Base-by-base conservation (phyloP, 1,140 invertebrate genomes). In the Brachionus manjavacas region DNA sequence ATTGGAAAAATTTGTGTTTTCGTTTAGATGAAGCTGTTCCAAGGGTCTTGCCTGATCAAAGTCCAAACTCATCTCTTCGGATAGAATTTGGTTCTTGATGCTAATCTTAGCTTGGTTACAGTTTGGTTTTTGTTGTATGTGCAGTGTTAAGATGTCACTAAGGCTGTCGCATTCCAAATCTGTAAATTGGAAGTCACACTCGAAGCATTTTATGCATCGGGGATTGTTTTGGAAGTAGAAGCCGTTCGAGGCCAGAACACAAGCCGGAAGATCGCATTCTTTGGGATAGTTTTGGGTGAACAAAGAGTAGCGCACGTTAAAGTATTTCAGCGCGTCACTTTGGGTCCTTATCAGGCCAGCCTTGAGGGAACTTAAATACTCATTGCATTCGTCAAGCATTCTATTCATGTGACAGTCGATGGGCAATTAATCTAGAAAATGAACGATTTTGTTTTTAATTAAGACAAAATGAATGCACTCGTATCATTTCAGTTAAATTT, bases 221-320 rank as follows among this genome's bases (percentile, higher is more conserved):
- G 41, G 20, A 25, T 23, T 49, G 25, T 49, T 49, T 4, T 76
- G 41, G 25, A 49, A 76, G 41, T 76, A 76, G 43, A 76, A 76
- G 20, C 72, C 72, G 14, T 76, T 76, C 49, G 41, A 25, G 25
- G 72, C 72, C 16, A 76, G n/a, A 20, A 46, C 46, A 76, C 72
- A 76, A 12, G 41, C 72, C 4, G 72, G 72, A 28, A 76, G 20
- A 25, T 25, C 8, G 31, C 72, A 49, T 12, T 76, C 72, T 31
- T 76, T 76, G 3, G 72, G 72, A 76, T 52, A 76, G 16, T 49
- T 49, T 46, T 76, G 72, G 16, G 25, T 76, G 31, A 76, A 76
- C 16, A 46, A 23, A 25, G 72, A 76, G 41, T 76, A 76, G 8
- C 72, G 72, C 4, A 76, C 72, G 23, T 76, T 76, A 16, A 76